Evolutionary conservation across 2,888 invertebrate species (phyloP), one percentile per base, ranked within the genome.

Genomic region (Hydroisotoma schaefferi): DNA sequence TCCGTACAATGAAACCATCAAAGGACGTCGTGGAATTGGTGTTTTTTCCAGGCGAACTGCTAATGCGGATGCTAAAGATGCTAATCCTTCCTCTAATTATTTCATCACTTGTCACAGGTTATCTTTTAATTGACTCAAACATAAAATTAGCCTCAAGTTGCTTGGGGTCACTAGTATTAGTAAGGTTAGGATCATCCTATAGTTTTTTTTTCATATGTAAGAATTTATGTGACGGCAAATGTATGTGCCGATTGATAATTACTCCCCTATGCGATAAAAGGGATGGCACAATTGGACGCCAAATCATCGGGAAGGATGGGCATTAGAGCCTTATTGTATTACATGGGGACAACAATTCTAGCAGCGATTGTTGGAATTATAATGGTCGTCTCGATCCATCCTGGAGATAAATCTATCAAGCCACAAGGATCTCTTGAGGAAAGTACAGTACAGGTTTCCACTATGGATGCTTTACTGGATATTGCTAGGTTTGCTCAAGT

Each of bases 1-100:
- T 82, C 5, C 78, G 83, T 28, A 66, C 78, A 28, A 77, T 77
- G 22, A 71, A 78, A 40, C 79, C 80, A 27, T 77, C 80, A 12
- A 73, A 75, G 0, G 78, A 81, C 59, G 77, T 81, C 40, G 80
- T 84, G 57, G 80, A 81, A 77, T 76, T 85, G 44, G 78, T 86
- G 61, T 79, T 81, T 47, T 85, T 86, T 74, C 85, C 85, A 1
- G 85, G 85, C 74, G 85, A 86, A 70, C 78, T 85, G 8, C 79
- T 86, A 57, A 84, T 86, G 84, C 77, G 84, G 61, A 79, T 84
- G 76, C 77, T 85, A 59, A 86, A 86, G 76, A 84, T 85, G 84
- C 81, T 86, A 72, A 85, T 85, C 68, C 78, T 85, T 25, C 85
- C 85, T 6, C 80, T 85, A 54, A 84, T 86, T 69, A 80, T 85